phyloP scores from a whole-genome alignment of 2,888 invertebrate species.

The Orchesella flavescens region DNA sequence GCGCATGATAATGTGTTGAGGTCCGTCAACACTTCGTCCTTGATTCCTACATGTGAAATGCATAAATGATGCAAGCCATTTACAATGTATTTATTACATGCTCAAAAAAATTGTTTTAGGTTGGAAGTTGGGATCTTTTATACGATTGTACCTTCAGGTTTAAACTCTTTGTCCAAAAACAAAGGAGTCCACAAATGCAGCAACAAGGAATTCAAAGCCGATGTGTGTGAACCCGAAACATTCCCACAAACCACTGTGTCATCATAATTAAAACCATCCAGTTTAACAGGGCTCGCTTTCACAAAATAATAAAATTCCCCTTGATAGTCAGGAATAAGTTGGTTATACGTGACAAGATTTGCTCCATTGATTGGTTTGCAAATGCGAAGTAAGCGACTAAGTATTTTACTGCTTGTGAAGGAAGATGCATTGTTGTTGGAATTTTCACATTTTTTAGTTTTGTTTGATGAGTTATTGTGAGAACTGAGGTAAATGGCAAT shows the following conservation, averaged over 20 bases:
- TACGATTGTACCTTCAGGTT: background rate
- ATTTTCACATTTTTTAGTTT: background rate
- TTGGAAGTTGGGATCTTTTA: too few relatives aligned
- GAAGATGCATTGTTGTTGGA: background rate
- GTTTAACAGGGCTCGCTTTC: background rate
- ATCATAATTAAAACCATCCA: conserved; percentile 19
- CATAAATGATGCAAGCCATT: too few relatives aligned
- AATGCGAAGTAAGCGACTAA: background rate
- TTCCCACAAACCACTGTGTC: conserved; percentile 29
- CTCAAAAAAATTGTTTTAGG: too few relatives aligned
- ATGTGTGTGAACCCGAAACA: background rate
- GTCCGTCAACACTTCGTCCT: conserved; percentile 28
- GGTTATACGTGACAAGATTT: conserved; percentile 14
- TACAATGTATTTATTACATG: too few relatives aligned
- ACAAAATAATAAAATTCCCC: conserved; percentile 29
- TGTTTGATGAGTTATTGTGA: background rate
- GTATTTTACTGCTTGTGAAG: background rate
- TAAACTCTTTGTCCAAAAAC: conserved; percentile 1
- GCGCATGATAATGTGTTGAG: conserved; percentile 17
- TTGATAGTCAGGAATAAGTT: conserved; percentile 20
- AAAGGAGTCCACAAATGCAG: conserved; percentile 30
- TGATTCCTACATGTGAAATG: conserved; percentile 2
- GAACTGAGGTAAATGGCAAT: conserved; percentile 14
- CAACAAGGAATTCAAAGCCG: background rate
- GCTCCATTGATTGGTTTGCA: background rate